Evolutionary conservation across 2,888 invertebrate species (phyloP), one percentile per base, ranked within the genome.

Genomic region (Tenthredo notha): DNA sequence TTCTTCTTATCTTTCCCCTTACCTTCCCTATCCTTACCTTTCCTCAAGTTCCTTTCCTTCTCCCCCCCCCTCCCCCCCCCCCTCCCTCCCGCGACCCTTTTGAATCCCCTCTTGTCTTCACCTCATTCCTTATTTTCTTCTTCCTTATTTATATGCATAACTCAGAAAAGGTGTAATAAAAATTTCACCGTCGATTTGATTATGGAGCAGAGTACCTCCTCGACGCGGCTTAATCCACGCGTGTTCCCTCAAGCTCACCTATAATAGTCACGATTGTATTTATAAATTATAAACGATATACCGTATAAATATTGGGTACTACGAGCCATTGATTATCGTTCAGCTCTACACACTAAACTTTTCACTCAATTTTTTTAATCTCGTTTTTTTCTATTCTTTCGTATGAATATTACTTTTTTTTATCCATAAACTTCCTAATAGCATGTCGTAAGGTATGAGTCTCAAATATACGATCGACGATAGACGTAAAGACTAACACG

Each of bases 141-240:
- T 85, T 89, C 89, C 92, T 92, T 92, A 92, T 92, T 92, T 92
- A 92, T 92, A 92, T 92, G 92, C 92, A 92, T 92, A 92, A 92
- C 91, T 91, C 90, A 89, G 90, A 88, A 90, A 91, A 92, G 90
- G 92, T 91, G 91, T 92, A 92, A 91, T 91, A 90, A 91, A 91
- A 92, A 90, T 91, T 92, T 92, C 91, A 92, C 91, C 91, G 90
- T 88, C 88, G 88, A 84, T 86, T 85, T 84, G 84, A 77, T 84
- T 85, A 86, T 85, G 86, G 87, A 85, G 88, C 86, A 88, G 87
- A 89, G 84, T 85, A 84, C 43, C 85, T 29, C 80, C n/a, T 72
- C 54, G 74, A 37, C 37, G 33, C 67, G 78, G 37, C 70, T 77
- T 70, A 54, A 85, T 83, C 61, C 67, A 77, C 40, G 83, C 21